Evolutionary conservation across 2,797 vertebrate species (phyloP).

Genomic region (Serranus cabrilla): DNA sequence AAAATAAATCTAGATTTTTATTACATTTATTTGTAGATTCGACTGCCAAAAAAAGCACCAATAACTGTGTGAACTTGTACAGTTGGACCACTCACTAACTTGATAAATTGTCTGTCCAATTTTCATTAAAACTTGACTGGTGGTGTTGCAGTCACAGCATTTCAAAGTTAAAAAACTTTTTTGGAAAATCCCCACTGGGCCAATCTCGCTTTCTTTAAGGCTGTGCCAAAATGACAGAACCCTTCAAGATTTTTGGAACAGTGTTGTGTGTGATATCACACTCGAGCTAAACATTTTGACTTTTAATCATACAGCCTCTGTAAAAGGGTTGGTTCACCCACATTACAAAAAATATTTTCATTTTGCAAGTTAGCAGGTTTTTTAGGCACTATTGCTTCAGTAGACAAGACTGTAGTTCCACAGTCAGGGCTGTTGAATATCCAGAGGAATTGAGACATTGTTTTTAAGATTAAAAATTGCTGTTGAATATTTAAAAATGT

Average conservation of each 20-base stretch:
- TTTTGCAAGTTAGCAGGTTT: background rate
- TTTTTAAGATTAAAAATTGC: background rate
- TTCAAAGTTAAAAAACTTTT: background rate
- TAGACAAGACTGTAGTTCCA: background rate
- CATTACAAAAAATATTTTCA: background rate
- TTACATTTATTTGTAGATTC: background rate
- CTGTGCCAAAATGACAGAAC: slow-evolving; percentile 3
- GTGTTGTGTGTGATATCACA: background rate
- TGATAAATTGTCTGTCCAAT: slow-evolving; percentile 3
- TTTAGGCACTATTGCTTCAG: background rate
- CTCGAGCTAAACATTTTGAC: background rate
- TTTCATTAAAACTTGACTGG: slow-evolving; percentile 15
- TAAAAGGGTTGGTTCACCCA: background rate
- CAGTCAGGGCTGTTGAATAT: background rate
- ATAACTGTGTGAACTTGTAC: background rate
- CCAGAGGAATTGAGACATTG: background rate
- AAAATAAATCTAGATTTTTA: background rate
- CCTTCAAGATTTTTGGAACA: slow-evolving; percentile 1
- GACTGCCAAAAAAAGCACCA: background rate
- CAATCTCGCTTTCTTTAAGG: slow-evolving; percentile 5
- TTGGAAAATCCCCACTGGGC: background rate
- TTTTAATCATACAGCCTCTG: background rate
- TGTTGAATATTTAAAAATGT: background rate
- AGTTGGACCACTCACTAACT: background rate
- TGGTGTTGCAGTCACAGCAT: background rate